Base-by-base conservation (phyloP, 2,888 invertebrate genomes). In the Nineta flava region DNA sequence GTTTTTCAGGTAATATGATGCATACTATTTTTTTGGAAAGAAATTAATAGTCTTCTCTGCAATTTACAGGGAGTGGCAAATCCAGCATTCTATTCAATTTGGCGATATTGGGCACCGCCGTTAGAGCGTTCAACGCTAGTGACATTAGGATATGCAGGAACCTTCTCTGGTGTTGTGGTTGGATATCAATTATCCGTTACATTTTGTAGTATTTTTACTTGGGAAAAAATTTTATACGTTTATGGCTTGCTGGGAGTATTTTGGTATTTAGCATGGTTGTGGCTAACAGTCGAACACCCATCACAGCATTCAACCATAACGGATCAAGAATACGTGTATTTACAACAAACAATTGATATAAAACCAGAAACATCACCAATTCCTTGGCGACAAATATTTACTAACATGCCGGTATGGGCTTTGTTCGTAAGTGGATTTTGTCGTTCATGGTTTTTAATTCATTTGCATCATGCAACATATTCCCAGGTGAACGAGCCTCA, bases 401-500 rank as follows among this genome's bases (percentile, higher is more conserved):
- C 87, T 3, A 99, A 99, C 2, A 81, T 88, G 76, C 97, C 99
- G 0, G 97, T 99, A 2, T 93, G 92, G 68, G 99, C 99, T 9
- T 99, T 99, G 59, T 94, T 99, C 55, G 96, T 99, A 47, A 99
- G 99, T 9, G 99, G 99, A 67, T 97, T 99, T 69, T 99, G 97
- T 64, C 81, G 99, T 54, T 96, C 95, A 38, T 99, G 96, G 96
- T 99, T 99, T 68, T 73, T 99, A 31, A 76, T 99, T 51, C 93
- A 99, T 44, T 80, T 95, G 53, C 94, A 92, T 60, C 97, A 99
- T 67, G 88, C 94, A 3, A 82, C 87, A 21, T 99, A 94, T 68
- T 87, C 99, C 65, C 86, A 85, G 62, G 84, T 92, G 61, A 85
- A 87, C 63, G 75, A 82, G 52, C 86, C 92, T 69, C 77, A 87